These are phyloP conservation scores for Microctenopoma stevenorrisi DNA, from an alignment of 2,797 vertebrate genomes.

Conservation along the genomic window DNA sequence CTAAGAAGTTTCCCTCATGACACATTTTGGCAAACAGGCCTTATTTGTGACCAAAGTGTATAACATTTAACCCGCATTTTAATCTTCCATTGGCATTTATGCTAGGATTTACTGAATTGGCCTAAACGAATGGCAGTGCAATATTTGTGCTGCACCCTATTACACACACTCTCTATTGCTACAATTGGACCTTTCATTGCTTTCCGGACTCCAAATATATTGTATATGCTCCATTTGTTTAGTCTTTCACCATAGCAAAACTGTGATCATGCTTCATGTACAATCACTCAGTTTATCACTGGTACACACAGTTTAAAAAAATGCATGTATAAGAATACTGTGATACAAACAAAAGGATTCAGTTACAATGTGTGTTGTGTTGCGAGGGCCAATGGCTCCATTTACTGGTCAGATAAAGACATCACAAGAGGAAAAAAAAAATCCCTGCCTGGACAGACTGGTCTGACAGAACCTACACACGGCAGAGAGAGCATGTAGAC, in stretches of 20 bases:
- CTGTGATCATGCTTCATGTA: conserved; percentile 66
- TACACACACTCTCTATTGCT: conserved; percentile 80
- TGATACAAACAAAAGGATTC: conserved; percentile 60
- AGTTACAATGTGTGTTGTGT: conserved; percentile 56
- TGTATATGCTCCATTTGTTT: conserved; percentile 70
- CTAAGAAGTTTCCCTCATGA: conserved; percentile 40
- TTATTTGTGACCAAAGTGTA: conserved; percentile 75
- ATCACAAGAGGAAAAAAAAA: conserved; percentile 52
- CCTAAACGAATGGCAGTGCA: conserved; percentile 83
- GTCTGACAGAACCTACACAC: conserved; percentile 67
- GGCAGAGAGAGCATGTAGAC: conserved; percentile 60
- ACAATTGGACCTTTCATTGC: conserved; percentile 81
- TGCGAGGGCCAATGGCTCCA: conserved; percentile 68
- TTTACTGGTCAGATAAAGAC: conserved; percentile 72
- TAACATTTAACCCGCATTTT: conserved; percentile 78
- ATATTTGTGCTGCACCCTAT: conserved; percentile 83
- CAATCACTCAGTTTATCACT: conserved; percentile 67
- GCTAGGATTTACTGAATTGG: conserved; percentile 79
- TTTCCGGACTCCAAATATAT: conserved; percentile 73
- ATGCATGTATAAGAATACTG: conserved; percentile 74
- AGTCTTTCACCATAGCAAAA: conserved; percentile 61
- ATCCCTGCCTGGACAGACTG: conserved; percentile 67
- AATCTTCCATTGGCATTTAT: conserved; percentile 83
- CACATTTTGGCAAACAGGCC: conserved; percentile 81
- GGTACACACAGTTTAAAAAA: conserved; percentile 54